Evolutionary conservation across 2,797 vertebrate genomes (phyloP).

Genomic region (Rhyacichthys aspro): DNA sequence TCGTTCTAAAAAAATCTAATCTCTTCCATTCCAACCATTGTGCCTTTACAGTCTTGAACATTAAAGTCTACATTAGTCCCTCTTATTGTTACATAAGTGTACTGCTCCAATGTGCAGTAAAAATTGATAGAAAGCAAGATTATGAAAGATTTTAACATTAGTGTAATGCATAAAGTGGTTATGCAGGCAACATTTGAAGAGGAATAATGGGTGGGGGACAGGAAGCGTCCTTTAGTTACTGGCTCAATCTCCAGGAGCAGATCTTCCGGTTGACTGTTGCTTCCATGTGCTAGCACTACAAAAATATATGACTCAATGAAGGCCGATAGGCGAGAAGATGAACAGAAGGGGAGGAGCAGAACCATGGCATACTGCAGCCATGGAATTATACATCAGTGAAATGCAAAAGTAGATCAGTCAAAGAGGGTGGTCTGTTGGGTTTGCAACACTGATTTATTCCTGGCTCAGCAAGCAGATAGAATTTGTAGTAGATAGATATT

Average conservation of each 20-base stretch:
- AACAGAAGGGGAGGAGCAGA: slow-evolving; percentile 54
- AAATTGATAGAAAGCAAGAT: slow-evolving; percentile 5
- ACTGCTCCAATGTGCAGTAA: slow-evolving; percentile 16
- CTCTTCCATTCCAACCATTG: background rate
- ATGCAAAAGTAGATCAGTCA: slow-evolving; percentile 4
- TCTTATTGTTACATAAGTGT: slow-evolving; percentile 3
- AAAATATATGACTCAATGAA: slow-evolving; percentile 70
- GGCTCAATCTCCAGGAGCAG: slow-evolving; percentile 79
- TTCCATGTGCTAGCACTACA: slow-evolving; percentile 70
- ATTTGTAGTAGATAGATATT: slow-evolving; percentile 14
- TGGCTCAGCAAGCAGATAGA: slow-evolving; percentile 19
- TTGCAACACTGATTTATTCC: slow-evolving; percentile 22
- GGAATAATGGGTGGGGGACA: slow-evolving; percentile 58
- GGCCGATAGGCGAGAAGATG: slow-evolving; percentile 65
- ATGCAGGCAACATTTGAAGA: slow-evolving; percentile 47
- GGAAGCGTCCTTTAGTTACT: slow-evolving; percentile 69
- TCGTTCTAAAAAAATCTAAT: slow-evolving; percentile 19
- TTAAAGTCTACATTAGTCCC: slow-evolving; percentile 8
- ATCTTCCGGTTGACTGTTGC: slow-evolving; percentile 72
- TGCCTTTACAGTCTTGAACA: slow-evolving; percentile 1
- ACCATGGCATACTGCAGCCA: slow-evolving; percentile 78
- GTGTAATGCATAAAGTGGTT: slow-evolving; percentile 44
- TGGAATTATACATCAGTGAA: slow-evolving; percentile 78
- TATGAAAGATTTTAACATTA: slow-evolving; percentile 37
- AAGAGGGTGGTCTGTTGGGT: slow-evolving; percentile 42